A percentile compares a stretch with the other conserved stretches of the same genome.
Conservation (phyloP, 2,113 vertebrate genomes). For the Nothocercus nigrocapillus region DNA sequence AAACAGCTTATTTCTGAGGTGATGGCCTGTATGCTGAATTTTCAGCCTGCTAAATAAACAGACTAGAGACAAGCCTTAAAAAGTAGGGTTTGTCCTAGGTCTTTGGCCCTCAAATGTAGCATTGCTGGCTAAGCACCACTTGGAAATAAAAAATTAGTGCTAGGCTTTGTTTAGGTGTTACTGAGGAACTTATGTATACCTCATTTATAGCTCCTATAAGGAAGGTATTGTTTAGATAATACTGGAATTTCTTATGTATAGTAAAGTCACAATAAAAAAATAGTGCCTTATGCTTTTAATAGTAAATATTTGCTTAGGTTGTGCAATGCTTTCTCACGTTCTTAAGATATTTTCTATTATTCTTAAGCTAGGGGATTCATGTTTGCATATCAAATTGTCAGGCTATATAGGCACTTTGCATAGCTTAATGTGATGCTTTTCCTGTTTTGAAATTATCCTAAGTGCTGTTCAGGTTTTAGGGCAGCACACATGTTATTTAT, state of each 20-base stretch:
- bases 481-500: background rate
- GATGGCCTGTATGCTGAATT: background rate
- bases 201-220: slow-evolving; percentile 40
- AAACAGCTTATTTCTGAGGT: background rate
- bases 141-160: background rate
- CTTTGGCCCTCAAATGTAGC: background rate
- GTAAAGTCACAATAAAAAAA: background rate
- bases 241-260: background rate
- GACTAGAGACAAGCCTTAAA: background rate
- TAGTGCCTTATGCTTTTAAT: slow-evolving; percentile 52
- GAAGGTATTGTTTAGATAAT: slow-evolving; percentile 1
- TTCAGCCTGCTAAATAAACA: background rate
- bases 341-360: background rate
- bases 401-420: background rate
- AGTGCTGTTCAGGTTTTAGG: background rate
- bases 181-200: background rate
- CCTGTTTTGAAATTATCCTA: background rate
- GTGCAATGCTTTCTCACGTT: background rate
- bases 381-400: background rate
- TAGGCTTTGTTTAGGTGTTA: background rate
- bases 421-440: background rate
- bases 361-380: background rate
- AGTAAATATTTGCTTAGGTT: background rate
- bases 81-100: background rate
- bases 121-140: background rate